Base-by-base conservation (phyloP, 2,888 invertebrate genomes). In the Drosophila yooni region DNA sequence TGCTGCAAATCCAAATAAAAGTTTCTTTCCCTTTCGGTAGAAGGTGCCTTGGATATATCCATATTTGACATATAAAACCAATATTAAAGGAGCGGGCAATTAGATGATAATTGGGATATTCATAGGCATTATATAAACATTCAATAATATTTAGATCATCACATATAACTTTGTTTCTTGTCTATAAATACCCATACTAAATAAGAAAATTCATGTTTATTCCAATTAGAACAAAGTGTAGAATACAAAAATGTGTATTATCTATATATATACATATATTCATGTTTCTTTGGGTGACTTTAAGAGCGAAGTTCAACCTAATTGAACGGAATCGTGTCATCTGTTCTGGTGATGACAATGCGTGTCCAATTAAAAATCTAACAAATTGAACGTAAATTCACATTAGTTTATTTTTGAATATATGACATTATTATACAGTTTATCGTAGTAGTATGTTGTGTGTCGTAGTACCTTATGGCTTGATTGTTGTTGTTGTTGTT, bases 361-460 rank as follows among this genome's bases (percentile, higher is more conserved):
- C 66, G 81, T 64, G 81, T 66, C 63, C 51, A 81, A 72, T 67
- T 58, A 68, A 61, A 77, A 72, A 64, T 61, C 67, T 50, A 72
- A 68, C 27, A 40, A 59, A 18, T 11, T 38, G 13, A 50, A 59
- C 10, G 36, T 31, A 31, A 52, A 31, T 25, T 25, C 13, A 8
- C n/a, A 50, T 29, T 21, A 31, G 21, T 36, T 25, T 54, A 6
- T 25, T 54, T 34, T 36, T 46, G 15, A 56, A 40, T 36, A 27
- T 64, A 65, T 53, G 29, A 52, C 65, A 65, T 65, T 65, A 62
- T 27, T 50, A 29, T 29, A 5, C 51, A 25, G 48, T 25, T 15
- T 11, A 18, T 18, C 18, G 27, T 18, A 27, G 50, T 27, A 18
- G 15, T 18, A 50, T 48, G 48, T 8, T 25, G 48, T 27, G 2